These are phyloP conservation scores for Chloroceryle aenea DNA, from an alignment of 2,113 vertebrate species.

Conservation along the genomic window DNA sequence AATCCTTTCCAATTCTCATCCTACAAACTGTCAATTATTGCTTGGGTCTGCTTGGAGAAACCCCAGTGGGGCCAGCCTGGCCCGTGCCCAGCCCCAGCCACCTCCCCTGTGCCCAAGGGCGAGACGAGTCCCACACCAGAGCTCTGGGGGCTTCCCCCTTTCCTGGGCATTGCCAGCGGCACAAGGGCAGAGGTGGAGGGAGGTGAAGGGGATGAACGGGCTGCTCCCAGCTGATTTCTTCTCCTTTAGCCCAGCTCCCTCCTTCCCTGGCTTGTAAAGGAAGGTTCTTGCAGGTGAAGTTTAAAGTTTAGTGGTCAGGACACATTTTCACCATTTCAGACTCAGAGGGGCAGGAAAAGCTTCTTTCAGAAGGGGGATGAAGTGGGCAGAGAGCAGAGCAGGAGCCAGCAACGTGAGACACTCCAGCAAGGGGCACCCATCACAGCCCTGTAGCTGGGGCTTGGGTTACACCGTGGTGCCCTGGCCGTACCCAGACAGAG, in stretches of 20 bases:
- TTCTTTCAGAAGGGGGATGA: background rate
- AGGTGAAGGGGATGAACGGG: accelerated
- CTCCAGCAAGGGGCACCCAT: accelerated
- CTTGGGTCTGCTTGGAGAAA: background rate
- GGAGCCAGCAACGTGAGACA: background rate
- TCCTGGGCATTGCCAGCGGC: background rate
- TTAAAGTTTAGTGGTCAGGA: background rate
- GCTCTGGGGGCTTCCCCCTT: background rate
- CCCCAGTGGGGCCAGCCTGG: background rate
- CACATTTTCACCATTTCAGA: background rate
- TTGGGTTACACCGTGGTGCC: background rate
- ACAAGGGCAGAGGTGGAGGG: background rate
- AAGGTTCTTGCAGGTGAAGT: background rate
- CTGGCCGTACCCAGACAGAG: accelerated
- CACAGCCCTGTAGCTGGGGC: background rate
- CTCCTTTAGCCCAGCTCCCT: background rate
- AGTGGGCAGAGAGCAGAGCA: background rate
- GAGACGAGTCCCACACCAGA: background rate
- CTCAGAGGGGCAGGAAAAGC: background rate
- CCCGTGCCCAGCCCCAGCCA: background rate
- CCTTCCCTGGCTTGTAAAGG: background rate
- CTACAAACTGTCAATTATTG: background rate
- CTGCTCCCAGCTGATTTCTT: background rate
- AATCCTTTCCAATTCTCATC: background rate
- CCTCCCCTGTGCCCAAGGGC: background rate